Conservation (phyloP, 2,113 vertebrate genomes). For the Austrofundulus limnaeus region DNA sequence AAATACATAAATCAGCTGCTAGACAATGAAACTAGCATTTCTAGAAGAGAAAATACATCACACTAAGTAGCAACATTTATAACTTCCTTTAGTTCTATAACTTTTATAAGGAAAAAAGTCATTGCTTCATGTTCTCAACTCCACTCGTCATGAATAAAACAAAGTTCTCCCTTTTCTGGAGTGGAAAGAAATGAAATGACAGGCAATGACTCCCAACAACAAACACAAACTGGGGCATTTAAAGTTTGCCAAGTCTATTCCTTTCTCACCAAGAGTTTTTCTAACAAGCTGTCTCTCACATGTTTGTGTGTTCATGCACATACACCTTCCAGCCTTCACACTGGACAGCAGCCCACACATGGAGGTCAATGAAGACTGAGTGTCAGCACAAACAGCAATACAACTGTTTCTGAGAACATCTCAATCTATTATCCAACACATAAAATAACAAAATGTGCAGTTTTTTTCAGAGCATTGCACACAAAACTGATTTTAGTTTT, state of each 20-base stretch:
- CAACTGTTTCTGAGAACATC: constrained; percentile 11
- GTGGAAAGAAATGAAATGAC: constrained; percentile 77
- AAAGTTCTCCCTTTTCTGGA: constrained; percentile 74
- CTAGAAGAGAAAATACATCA: too few relatives aligned
- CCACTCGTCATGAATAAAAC: constrained; percentile 61
- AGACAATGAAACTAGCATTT: too few relatives aligned
- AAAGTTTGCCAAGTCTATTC: constrained; percentile 42
- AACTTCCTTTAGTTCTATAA: too few relatives aligned
- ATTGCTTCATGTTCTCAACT: constrained; percentile 47
- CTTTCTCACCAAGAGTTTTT: constrained; percentile 16
- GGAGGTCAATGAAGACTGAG: not conserved
- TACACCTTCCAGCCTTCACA: constrained; percentile 25
- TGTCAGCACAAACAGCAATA: constrained; percentile 7
- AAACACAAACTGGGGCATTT: constrained; percentile 51
- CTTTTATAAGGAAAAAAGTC: not conserved
- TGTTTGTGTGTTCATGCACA: constrained; percentile 17
- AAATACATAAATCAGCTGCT: too few relatives aligned
- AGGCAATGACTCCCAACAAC: constrained; percentile 40
- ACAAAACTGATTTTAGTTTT: constrained; percentile 2
- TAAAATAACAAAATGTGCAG: not conserved
- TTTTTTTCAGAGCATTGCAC: not conserved
- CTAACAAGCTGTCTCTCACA: constrained; percentile 18
- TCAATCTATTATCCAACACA: constrained; percentile 3
- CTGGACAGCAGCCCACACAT: constrained; percentile 24
- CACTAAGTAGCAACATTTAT: too few relatives aligned